Percentiles rank a stretch among this genome's conserved stretches.
These are phyloP conservation scores for Rhopilema esculentum DNA, from an alignment of 30 jellyfish, hydroid and myxozoan genomes.

Conservation along the genomic window DNA sequence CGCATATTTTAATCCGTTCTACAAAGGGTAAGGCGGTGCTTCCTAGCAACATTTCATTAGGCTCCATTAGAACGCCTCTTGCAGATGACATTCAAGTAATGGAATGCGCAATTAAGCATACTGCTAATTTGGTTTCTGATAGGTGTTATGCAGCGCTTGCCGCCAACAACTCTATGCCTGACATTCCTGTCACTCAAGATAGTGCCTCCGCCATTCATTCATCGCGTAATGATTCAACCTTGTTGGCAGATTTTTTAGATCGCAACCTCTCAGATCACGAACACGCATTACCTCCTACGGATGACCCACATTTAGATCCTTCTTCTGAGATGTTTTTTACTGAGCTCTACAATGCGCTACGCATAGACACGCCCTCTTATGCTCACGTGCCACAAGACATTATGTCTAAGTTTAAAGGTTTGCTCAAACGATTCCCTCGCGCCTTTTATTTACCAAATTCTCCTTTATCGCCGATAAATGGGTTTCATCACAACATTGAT, in stretches of 20 bases:
- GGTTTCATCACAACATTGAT: slow-evolving; percentile 4
- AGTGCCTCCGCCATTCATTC: neutral
- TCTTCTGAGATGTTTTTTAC: neutral
- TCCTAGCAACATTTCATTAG: neutral
- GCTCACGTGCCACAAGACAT: neutral
- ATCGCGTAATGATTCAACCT: neutral
- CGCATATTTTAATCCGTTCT: neutral
- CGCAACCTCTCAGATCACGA: neutral
- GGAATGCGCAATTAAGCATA: neutral
- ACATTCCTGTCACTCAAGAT: neutral
- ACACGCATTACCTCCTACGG: slow-evolving; percentile 27
- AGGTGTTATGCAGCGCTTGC: neutral
- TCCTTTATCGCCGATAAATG: neutral
- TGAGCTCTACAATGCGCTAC: slow-evolving; percentile 5
- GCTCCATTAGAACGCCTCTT: neutral
- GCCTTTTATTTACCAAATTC: neutral
- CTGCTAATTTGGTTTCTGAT: neutral
- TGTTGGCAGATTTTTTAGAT: slow-evolving; percentile 1
- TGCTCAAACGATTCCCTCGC: neutral
- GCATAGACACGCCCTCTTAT: neutral
- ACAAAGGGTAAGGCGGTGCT: neutral
- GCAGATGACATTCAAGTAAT: neutral
- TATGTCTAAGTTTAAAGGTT: neutral
- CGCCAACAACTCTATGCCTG: neutral
- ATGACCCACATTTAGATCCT: neutral